Percentiles rank a stretch among this genome's conserved stretches.
Evolutionary conservation across 2,113 vertebrate genomes (phyloP).

Genomic region (Nipponia nippon): DNA sequence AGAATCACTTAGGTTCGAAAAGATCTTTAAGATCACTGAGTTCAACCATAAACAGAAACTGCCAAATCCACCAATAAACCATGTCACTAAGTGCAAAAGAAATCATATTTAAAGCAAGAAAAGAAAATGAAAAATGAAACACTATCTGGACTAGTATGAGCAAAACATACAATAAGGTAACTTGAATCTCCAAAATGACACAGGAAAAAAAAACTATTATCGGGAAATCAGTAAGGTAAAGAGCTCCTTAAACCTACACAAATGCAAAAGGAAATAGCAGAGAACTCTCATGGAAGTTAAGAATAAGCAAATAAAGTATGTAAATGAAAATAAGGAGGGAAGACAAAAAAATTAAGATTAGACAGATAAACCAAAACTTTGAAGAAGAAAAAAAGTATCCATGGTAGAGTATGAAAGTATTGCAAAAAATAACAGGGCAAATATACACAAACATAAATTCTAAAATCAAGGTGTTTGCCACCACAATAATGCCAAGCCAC

Average conservation of each 20-base stretch:
- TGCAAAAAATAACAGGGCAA: neutral
- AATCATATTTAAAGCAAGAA: neutral
- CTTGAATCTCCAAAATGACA: neutral
- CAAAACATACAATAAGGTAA: neutral
- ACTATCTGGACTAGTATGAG: rapidly evolving
- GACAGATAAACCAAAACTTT: neutral
- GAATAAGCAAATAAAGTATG: rapidly evolving
- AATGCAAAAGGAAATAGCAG: neutral
- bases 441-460: neutral
- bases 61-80: rapidly evolving
- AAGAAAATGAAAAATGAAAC: rapidly evolving
- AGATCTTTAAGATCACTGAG: rapidly evolving
- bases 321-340: neutral
- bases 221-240: neutral
- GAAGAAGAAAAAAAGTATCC: neutral
- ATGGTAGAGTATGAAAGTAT: neutral
- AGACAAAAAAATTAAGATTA: neutral
- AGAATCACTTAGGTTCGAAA: neutral
- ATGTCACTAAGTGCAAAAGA: neutral
- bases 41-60: rapidly evolving
- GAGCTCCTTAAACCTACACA: neutral
- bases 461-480: no score
- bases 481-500: no score
- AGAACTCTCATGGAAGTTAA: rapidly evolving
- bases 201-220: neutral